Conservation (phyloP, 2,113 vertebrate genomes). For the Xenopus tropicalis region UCB_Xtro_10.0 CM004443.2:126899501-126900000, state of each 20-base stretch:
- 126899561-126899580: too few relatives aligned
- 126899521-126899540: too few relatives aligned
- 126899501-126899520: too few relatives aligned
- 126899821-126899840: constrained; percentile 5
- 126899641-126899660: background rate
- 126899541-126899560: too few relatives aligned
- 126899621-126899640: constrained; percentile 20
- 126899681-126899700: constrained; percentile 18
- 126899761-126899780: background rate
- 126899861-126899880: too few relatives aligned
- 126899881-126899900: too few relatives aligned
- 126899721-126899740: background rate
- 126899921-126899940: too few relatives aligned
- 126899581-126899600: too few relatives aligned
- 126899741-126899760: background rate
- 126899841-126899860: constrained; percentile 10
- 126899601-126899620: constrained; percentile 22
- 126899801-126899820: background rate
- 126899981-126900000: too few relatives aligned
- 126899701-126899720: constrained; percentile 15
- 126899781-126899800: background rate
- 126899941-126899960: too few relatives aligned
- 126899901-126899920: too few relatives aligned
- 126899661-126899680: background rate
- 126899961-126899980: too few relatives aligned